Evolutionary conservation across 1,140 invertebrate species (phyloP).

Genomic region (Trissolcus basalis): DNA sequence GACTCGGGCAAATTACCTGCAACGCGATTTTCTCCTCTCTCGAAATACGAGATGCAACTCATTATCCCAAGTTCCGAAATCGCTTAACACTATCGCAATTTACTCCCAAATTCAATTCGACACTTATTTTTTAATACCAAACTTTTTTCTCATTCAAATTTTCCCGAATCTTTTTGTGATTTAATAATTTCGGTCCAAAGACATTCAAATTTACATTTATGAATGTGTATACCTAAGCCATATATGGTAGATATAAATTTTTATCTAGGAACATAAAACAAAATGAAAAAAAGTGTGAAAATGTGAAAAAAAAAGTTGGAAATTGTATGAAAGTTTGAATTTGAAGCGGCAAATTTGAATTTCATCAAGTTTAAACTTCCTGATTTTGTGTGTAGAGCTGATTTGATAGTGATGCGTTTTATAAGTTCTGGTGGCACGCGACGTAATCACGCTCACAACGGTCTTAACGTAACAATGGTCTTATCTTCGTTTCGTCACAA

Average conservation of each 20-base stretch:
- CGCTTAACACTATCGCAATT: neutral
- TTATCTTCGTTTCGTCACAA: slow-evolving; percentile 59
- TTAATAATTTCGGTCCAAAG: no score
- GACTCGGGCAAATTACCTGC: slow-evolving; percentile 11
- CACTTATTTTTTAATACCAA: no score
- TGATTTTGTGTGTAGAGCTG: slow-evolving; percentile 41
- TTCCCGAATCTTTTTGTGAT: no score
- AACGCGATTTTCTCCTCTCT: neutral
- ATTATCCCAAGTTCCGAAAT: slow-evolving; percentile 2
- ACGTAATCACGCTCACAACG: slow-evolving; percentile 48
- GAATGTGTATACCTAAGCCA: no score
- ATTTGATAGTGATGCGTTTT: slow-evolving; percentile 41
- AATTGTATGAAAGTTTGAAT: neutral
- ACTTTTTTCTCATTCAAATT: no score
- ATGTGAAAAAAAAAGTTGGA: no score
- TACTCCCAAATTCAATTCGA: no score
- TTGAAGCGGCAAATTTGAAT: neutral
- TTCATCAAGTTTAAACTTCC: slow-evolving; percentile 30
- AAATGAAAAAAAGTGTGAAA: neutral
- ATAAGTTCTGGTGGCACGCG: slow-evolving; percentile 56
- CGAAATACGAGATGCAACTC: neutral
- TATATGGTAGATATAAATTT: no score
- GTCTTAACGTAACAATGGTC: slow-evolving; percentile 45
- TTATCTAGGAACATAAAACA: no score
- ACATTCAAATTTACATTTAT: no score